A percentile compares a stretch with the other conserved stretches of the same genome.
Evolutionary conservation across 2,797 vertebrate species (phyloP).

Genomic region (Smutsia temminckii): DNA sequence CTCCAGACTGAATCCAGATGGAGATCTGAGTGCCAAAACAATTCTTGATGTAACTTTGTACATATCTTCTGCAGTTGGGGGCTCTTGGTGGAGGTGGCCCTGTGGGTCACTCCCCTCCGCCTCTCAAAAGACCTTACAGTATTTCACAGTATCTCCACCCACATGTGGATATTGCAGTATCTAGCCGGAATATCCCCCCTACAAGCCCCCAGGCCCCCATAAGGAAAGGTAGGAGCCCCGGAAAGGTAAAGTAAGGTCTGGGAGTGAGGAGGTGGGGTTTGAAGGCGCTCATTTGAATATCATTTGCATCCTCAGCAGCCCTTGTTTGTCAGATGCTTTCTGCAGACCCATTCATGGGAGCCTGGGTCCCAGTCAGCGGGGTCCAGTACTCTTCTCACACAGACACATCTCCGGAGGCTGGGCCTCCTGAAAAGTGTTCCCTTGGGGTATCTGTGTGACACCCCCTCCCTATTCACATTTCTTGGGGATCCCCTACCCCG

Average conservation of each 20-base stretch:
- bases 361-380: slow-evolving; percentile 25
- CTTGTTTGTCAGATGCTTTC: slow-evolving; percentile 46
- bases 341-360: not conserved
- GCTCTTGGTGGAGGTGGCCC: slow-evolving; percentile 30
- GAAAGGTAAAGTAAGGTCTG: slow-evolving; percentile 20
- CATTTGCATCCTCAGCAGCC: slow-evolving; percentile 47
- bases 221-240: slow-evolving; percentile 37
- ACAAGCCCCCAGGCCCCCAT: not conserved
- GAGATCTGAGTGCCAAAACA: slow-evolving; percentile 79
- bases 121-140: slow-evolving; percentile 67
- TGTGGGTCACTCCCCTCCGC: slow-evolving; percentile 27
- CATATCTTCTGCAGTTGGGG: slow-evolving; percentile 62
- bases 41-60: slow-evolving; percentile 75
- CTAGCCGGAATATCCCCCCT: not conserved
- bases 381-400: slow-evolving; percentile 19
- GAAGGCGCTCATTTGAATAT: slow-evolving; percentile 55
- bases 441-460: slow-evolving; percentile 61
- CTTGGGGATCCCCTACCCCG: not conserved
- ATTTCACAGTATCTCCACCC: slow-evolving; percentile 57
- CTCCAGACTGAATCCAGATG: slow-evolving; percentile 76
- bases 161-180: not conserved
- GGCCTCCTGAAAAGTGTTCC: slow-evolving; percentile 63
- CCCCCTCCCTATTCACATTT: slow-evolving; percentile 23
- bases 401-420: slow-evolving; percentile 69
- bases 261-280: slow-evolving; percentile 8